Evolutionary conservation across 2,113 vertebrate species (phyloP).

Genomic region (Bostrychus sinensis): DNA sequence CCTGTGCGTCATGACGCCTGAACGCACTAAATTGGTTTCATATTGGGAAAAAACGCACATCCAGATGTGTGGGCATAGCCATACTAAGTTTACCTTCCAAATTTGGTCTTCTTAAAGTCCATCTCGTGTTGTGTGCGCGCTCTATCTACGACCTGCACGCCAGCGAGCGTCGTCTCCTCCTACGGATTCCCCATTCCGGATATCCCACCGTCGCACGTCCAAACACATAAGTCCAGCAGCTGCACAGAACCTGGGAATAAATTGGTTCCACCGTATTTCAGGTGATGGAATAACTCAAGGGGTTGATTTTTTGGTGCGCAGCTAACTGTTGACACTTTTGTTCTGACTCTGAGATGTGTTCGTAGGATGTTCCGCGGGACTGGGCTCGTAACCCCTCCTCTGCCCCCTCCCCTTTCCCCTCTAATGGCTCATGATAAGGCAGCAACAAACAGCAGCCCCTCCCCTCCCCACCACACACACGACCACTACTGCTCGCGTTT

Average conservation of each 20-base stretch:
- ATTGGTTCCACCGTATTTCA: not conserved
- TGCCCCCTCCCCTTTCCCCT: constrained; percentile 21
- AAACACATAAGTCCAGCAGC: constrained; percentile 38
- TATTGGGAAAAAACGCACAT: not conserved
- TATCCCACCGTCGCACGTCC: constrained; percentile 59
- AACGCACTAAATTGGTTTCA: constrained; percentile 30
- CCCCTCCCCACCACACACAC: constrained; percentile 34
- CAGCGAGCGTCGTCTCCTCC: constrained; percentile 34
- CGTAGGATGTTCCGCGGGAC: constrained; percentile 69
- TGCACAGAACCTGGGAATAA: constrained; percentile 5
- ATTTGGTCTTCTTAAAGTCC: constrained; percentile 90
- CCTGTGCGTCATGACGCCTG: constrained; percentile 49
- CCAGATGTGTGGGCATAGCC: not conserved
- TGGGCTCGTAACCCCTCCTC: constrained; percentile 64
- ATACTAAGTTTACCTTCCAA: constrained; percentile 83
- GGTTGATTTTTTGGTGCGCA: not conserved
- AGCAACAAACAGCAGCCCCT: constrained; percentile 37
- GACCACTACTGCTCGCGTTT: not conserved
- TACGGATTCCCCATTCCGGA: constrained; percentile 60
- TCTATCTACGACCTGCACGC: constrained; percentile 26
- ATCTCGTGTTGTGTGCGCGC: constrained; percentile 63
- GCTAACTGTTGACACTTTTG: constrained; percentile 20
- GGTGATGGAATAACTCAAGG: not conserved
- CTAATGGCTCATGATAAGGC: constrained; percentile 50
- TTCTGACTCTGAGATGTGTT: constrained; percentile 54